Base-by-base conservation (phyloP, 2,113 vertebrate genomes). In the Megaceryle torquata region DNA sequence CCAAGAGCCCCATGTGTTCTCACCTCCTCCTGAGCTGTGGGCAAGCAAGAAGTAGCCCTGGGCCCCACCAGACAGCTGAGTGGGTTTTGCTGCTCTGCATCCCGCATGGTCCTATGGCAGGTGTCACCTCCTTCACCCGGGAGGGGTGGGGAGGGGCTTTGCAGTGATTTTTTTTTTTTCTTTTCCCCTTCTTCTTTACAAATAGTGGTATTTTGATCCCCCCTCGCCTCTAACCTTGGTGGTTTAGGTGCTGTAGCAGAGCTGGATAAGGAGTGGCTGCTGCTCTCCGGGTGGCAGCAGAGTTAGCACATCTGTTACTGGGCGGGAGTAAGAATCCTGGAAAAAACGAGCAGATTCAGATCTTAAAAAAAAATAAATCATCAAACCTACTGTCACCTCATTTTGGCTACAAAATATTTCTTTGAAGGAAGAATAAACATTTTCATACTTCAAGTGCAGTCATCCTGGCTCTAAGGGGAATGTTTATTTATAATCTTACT, bases 101-200 rank as follows among this genome's bases (percentile, higher is more conserved):
- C 29, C 31, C 3, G 0, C 2, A 1, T 3, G 13, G 20, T 17
- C 31, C 31, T 29, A 8, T 0, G 4, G 77, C 35, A 44, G 26
- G 41, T 1, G 1, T 26, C 56, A 63, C 35, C 56, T 50, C 13
- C 77, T 76, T 33, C 63, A 57, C 20, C 28, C 1, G 37, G 37
- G 37, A 0, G 11, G 51, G 22, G 3, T 6, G n/a, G 4, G 10
- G 8, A 21, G 5, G 20, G 21, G 65, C 44, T 72, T 65, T 46
- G 39, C 8, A 4, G 0, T 57, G 56, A 5, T 24, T 10, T 41
- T 19, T 28, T 19, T 18, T 28, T 69, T 43, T 24, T 28, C n/a
- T 10, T 15, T 19, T 41, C 10, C 39, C 13, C 10, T 41, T 37
- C 6, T 67, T 60, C 15, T 59, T 86, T 51, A 37, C 5, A 67